A percentile compares a stretch with the other conserved stretches of the same genome.
Evolutionary conservation across 2,888 invertebrate genomes (phyloP).

Genomic region (Teleiodes luculella): DNA sequence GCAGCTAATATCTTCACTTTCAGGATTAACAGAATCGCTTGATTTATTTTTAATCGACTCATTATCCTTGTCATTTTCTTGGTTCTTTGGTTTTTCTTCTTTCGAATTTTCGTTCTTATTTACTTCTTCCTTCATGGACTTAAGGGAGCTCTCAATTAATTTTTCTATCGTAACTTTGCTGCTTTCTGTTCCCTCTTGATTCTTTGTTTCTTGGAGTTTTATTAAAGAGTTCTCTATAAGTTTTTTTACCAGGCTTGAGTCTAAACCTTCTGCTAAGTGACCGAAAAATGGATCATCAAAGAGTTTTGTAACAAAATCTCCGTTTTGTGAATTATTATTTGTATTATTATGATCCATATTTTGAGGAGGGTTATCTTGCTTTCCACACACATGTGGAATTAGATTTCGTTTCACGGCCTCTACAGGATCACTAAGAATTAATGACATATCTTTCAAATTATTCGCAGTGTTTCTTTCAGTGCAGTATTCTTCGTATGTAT

Average conservation of each 20-base stretch:
- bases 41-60: conserved; percentile 39
- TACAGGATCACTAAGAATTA: conserved; percentile 83
- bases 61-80: conserved; percentile 36
- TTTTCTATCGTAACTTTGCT: conserved; percentile 69
- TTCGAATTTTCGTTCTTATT: conserved; percentile 32
- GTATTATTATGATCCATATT: conserved; percentile 24
- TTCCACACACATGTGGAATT: conserved; percentile 88
- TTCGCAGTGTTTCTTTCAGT: conserved; percentile 41
- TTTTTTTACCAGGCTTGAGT: conserved; percentile 80
- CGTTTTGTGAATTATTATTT: conserved; percentile 40
- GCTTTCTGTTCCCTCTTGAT: conserved; percentile 66
- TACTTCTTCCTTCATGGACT: conserved; percentile 60
- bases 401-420: conserved; percentile 86
- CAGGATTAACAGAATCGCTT: conserved; percentile 39
- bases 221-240: conserved; percentile 83
- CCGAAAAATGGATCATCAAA: conserved; percentile 82
- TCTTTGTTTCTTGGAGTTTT: conserved; percentile 75
- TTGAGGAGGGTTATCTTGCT: conserved; percentile 51
- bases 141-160: conserved; percentile 71
- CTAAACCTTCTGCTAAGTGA: conserved; percentile 80
- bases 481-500: conserved; percentile 68
- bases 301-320: conserved; percentile 77
- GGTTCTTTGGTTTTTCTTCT: conserved; percentile 41
- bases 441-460: conserved; percentile 61
- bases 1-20: conserved; percentile 77